Base-by-base conservation (phyloP, 2,888 invertebrate species). In the Epinotia brunnichana region DNA sequence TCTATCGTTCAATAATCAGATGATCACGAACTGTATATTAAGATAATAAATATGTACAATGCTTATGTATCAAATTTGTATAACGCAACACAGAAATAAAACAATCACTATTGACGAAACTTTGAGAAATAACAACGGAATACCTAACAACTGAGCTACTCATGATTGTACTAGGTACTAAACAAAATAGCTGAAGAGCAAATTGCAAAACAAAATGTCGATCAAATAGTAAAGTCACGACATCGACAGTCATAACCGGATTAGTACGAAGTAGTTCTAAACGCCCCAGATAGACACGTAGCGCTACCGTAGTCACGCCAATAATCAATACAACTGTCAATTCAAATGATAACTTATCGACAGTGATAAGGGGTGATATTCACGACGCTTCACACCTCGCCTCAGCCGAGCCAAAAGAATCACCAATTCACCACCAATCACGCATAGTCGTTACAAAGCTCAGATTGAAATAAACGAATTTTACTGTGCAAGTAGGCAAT, bases 311-410 rank as follows among this genome's bases (percentile, higher is more conserved):
- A 53, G 41, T 13, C 48, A n/a, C 56, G 44, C 62, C 10, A 64
- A 68, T 70, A 71, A 74, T 75, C 74, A 74, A 74, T 76, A 75
- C 63, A 66, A 39, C 72, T 76, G 75, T 70, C 75, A 76, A 74
- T 73, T 70, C 57, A 56, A 67, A 74, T 75, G 73, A 62, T 62
- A 62, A 62, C 24, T 67, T 73, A 48, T 48, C 48, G 48, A 48
- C 48, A 48, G 13, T 48, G 48, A 48, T 48, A 48, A 48, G 48
- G n/a, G 5, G 15, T 48, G 44, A 15, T 48, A n/a, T 48, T 48
- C 48, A 48, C n/a, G n/a, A 48, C 15, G 3, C 0, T 44, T 15
- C 13, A 15, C 15, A 44, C 15, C 48, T 48, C n/a, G 48, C 13
- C n/a, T 9, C 35, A 35, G 35, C 9, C 35, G 1, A 35, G 9